A percentile compares a stretch with the other conserved stretches of the same genome.
Evolutionary conservation across 2,888 invertebrate genomes (phyloP).

Genomic region (Melipona beecheii): DNA sequence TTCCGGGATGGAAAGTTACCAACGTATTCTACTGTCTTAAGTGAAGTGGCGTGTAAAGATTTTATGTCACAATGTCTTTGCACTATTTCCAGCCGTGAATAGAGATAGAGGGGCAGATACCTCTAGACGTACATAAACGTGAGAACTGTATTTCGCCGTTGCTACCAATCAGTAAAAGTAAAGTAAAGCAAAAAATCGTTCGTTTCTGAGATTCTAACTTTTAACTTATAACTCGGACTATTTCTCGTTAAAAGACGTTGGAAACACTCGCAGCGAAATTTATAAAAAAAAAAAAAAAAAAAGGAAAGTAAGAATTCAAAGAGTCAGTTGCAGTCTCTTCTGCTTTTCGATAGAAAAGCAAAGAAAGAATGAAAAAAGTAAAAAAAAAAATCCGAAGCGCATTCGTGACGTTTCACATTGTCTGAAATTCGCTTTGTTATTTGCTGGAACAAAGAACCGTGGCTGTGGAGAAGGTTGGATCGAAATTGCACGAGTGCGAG

Average conservation of each 20-base stretch:
- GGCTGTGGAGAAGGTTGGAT: not conserved
- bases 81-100: not conserved
- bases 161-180: not conserved
- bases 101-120: not conserved
- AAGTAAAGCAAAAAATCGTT: too few relatives aligned
- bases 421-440: conserved; percentile 51
- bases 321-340: not conserved
- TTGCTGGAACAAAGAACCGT: conserved; percentile 21
- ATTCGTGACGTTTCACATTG: conserved; percentile 44
- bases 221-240: too few relatives aligned
- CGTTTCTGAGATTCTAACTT: too few relatives aligned
- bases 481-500: conserved; percentile 33
- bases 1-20: not conserved
- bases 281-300: not conserved
- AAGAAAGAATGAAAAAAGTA: not conserved
- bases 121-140: not conserved
- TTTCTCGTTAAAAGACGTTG: not conserved
- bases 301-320: not conserved
- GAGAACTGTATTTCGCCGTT: not conserved
- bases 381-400: conserved; percentile 7
- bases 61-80: not conserved
- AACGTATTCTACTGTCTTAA: conserved; percentile 7
- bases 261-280: not conserved
- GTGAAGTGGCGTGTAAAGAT: conserved; percentile 13
- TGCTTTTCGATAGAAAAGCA: not conserved